These are phyloP conservation scores for Gobius niger DNA, from an alignment of 2,113 vertebrate genomes.

Conservation along the genomic window DNA sequence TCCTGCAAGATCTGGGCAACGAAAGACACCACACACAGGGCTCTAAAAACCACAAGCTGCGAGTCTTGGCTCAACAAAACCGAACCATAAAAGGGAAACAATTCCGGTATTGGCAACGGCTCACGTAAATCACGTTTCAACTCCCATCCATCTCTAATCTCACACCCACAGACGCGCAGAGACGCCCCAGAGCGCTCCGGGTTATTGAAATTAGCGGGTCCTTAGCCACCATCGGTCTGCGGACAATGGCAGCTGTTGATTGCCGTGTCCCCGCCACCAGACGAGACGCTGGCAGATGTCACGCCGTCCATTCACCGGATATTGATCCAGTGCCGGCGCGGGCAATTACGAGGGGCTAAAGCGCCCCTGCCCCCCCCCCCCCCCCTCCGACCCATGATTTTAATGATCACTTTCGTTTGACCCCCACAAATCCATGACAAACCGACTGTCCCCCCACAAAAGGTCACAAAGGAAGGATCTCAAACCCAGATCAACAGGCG, in stretches of 20 bases:
- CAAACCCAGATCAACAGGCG: slow-evolving; percentile 27
- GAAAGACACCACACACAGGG: too few relatives aligned
- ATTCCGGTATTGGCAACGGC: too few relatives aligned
- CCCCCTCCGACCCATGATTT: slow-evolving; percentile 41
- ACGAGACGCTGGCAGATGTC: slow-evolving; percentile 54
- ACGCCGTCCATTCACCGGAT: slow-evolving; percentile 52
- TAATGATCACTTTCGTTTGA: slow-evolving; percentile 38
- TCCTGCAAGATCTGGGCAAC: too few relatives aligned
- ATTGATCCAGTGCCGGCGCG: slow-evolving; percentile 52
- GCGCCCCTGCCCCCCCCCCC: slow-evolving; percentile 27
- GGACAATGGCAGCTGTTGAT: slow-evolving; percentile 33
- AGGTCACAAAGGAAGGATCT: not conserved
- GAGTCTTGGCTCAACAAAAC: too few relatives aligned
- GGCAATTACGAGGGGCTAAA: slow-evolving; percentile 62
- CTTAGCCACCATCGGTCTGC: slow-evolving; percentile 28
- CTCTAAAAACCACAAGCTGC: too few relatives aligned
- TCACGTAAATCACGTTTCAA: too few relatives aligned
- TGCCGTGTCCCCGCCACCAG: slow-evolving; percentile 26
- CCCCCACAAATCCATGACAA: slow-evolving; percentile 9
- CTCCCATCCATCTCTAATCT: not conserved
- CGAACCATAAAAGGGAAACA: too few relatives aligned
- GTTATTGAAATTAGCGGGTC: not conserved
- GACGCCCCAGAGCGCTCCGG: not conserved
- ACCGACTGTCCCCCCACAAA: not conserved
- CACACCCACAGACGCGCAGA: not conserved